Percentiles rank a stretch among this genome's conserved stretches.
Evolutionary conservation across 2,888 invertebrate species (phyloP).

Genomic region (Microchrysa polita): DNA sequence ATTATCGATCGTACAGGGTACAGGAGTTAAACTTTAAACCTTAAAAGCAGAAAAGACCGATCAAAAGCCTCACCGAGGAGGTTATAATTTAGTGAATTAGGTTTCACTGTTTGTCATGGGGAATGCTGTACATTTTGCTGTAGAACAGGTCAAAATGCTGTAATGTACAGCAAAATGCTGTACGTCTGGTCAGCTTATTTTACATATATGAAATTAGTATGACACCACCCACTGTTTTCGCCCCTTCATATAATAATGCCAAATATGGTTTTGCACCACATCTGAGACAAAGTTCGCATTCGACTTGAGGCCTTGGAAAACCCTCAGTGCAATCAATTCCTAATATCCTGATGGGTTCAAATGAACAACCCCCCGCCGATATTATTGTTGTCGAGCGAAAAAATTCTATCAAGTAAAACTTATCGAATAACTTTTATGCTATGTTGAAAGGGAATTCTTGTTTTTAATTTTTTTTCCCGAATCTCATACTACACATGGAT

Average conservation of each 20-base stretch:
- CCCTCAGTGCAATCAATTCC: conserved; percentile 9
- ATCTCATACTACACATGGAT: not conserved
- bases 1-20: too few species aligned
- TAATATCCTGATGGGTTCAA: conserved; percentile 1
- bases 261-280: not conserved
- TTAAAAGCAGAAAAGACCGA: too few species aligned
- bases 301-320: not conserved
- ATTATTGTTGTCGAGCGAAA: not conserved
- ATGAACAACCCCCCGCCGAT: not conserved
- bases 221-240: not conserved
- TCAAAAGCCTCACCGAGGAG: too few species aligned
- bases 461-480: conserved; percentile 25
- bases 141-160: too few species aligned
- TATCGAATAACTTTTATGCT: conserved; percentile 18
- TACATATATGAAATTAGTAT: conserved; percentile 25
- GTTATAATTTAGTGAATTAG: too few species aligned
- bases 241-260: not conserved
- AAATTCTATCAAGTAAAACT: conserved; percentile 27
- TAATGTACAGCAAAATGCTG: too few species aligned
- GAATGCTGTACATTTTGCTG: too few species aligned
- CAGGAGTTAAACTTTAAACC: too few species aligned
- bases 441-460: conserved; percentile 36
- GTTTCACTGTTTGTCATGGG: too few species aligned
- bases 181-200: too few species aligned
- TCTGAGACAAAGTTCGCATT: not conserved